These are phyloP conservation scores for Shargacucullia verbasci DNA, from an alignment of 2,888 invertebrate species.

Conservation along the genomic window DNA sequence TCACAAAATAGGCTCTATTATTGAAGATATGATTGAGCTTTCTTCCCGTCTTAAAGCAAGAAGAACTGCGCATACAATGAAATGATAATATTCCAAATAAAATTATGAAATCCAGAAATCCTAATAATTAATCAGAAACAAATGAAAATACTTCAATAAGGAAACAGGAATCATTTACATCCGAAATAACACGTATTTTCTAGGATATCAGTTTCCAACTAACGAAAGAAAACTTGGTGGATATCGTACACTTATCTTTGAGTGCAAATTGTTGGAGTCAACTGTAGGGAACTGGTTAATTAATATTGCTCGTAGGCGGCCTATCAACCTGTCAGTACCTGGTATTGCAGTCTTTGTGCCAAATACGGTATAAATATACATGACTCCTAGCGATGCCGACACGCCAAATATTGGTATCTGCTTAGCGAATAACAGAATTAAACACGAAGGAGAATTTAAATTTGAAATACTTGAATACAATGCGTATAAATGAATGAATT, in stretches of 20 bases:
- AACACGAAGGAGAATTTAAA: slow-evolving; percentile 22
- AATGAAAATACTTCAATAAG: no score
- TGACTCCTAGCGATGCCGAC: slow-evolving; percentile 38
- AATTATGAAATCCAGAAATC: no score
- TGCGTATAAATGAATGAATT: background rate
- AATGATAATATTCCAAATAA: no score
- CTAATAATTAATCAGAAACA: no score
- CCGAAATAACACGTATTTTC: no score
- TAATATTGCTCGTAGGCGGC: slow-evolving; percentile 47
- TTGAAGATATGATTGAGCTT: no score
- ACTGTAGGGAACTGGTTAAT: slow-evolving; percentile 44
- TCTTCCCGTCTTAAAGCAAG: no score
- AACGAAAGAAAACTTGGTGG: slow-evolving; percentile 14
- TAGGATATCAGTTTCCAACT: background rate
- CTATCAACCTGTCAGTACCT: slow-evolving; percentile 46
- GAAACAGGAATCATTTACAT: no score
- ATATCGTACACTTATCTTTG: slow-evolving; percentile 23
- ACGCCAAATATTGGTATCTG: slow-evolving; percentile 37
- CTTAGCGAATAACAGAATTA: slow-evolving; percentile 17
- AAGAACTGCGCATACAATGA: no score
- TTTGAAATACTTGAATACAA: background rate
- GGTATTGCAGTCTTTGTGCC: slow-evolving; percentile 52
- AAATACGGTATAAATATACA: slow-evolving; percentile 52
- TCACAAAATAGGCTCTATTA: no score
- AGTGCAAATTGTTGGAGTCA: slow-evolving; percentile 32